These are phyloP conservation scores for Enteromius fasciolatus DNA, from an alignment of 2,797 vertebrate genomes.

Conservation along the genomic window DNA sequence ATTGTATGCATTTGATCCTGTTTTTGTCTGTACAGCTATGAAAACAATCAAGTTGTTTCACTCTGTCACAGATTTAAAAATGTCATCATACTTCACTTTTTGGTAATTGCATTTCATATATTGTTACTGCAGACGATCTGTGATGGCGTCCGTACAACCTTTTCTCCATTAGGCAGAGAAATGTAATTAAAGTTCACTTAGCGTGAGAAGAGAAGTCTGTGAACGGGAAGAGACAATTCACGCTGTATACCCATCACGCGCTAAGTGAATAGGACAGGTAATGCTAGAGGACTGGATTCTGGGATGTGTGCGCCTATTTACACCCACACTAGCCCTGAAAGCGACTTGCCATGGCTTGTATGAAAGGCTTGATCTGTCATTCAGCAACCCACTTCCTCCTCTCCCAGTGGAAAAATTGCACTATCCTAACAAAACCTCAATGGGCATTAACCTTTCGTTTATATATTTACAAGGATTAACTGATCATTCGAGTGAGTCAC, in stretches of 20 bases:
- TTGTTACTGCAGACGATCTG: neutral
- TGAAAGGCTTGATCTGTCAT: slow-evolving; percentile 36
- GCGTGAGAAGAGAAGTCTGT: slow-evolving; percentile 38
- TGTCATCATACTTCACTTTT: neutral
- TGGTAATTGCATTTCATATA: neutral
- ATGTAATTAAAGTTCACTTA: slow-evolving; percentile 37
- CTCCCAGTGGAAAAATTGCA: slow-evolving; percentile 34
- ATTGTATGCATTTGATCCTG: neutral
- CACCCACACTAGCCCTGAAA: slow-evolving; percentile 45
- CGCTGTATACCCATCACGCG: neutral
- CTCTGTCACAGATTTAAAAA: neutral
- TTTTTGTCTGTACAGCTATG: neutral
- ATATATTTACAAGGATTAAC: slow-evolving; percentile 5
- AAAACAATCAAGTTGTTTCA: neutral
- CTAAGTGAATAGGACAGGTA: slow-evolving; percentile 38
- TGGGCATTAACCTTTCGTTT: slow-evolving; percentile 1
- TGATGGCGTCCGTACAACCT: neutral
- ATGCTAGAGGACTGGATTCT: slow-evolving; percentile 45
- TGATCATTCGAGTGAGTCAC: slow-evolving; percentile 1
- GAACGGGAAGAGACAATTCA: slow-evolving; percentile 18
- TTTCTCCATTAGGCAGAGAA: slow-evolving; percentile 37
- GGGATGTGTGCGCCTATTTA: slow-evolving; percentile 33
- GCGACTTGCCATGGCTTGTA: slow-evolving; percentile 52
- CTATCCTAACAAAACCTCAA: neutral
- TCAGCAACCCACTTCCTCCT: slow-evolving; percentile 45